Conservation (phyloP, 2,113 vertebrate species). For the Lethenteron reissneri region DNA sequence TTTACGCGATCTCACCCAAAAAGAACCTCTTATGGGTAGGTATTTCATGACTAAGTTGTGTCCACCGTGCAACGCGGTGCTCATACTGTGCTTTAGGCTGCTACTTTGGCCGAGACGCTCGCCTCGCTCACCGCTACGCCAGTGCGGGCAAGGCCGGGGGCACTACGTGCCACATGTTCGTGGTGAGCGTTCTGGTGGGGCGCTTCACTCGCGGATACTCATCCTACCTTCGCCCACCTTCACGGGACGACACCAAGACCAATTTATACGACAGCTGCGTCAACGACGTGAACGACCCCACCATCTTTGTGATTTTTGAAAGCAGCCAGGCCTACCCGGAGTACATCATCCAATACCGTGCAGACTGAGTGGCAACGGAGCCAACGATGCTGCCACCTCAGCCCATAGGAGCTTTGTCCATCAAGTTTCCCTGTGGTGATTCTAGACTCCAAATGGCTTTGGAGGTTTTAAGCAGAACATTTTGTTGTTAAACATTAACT, state of each 20-base stretch:
- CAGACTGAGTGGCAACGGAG: too few species aligned
- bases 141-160: neutral
- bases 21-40: too few species aligned
- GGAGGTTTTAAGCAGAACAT: too few species aligned
- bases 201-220: constrained; percentile 30
- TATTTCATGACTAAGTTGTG: too few species aligned
- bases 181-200: constrained; percentile 54
- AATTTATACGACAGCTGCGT: constrained; percentile 64
- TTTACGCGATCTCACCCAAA: too few species aligned
- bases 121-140: constrained; percentile 39
- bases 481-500: too few species aligned
- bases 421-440: too few species aligned
- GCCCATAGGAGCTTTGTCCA: too few species aligned
- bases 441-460: too few species aligned
- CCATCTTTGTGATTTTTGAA: constrained; percentile 69
- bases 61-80: neutral
- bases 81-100: constrained; percentile 33
- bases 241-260: constrained; percentile 22
- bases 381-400: too few species aligned
- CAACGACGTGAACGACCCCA: constrained; percentile 27
- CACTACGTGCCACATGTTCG: constrained; percentile 31
- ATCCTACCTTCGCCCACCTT: constrained; percentile 32
- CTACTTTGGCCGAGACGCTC: constrained; percentile 66
- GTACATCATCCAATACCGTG: constrained; percentile 45
- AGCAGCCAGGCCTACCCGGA: constrained; percentile 67